These are phyloP conservation scores for Eristalis pertinax DNA, from an alignment of 2,888 invertebrate species.

Conservation along the genomic window DNA sequence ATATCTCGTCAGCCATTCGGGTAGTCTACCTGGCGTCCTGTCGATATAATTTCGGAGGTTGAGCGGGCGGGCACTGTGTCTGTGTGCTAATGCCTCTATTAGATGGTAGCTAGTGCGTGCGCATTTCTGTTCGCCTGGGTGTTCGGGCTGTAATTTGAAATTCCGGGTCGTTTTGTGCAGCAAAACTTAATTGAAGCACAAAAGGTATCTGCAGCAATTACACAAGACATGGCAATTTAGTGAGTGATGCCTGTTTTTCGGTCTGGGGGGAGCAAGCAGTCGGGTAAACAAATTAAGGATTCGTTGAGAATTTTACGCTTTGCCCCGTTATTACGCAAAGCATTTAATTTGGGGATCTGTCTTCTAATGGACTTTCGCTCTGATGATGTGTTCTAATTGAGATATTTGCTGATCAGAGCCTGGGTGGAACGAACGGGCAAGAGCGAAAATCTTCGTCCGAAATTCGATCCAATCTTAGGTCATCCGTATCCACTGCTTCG, in stretches of 20 bases:
- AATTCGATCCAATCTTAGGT: no score
- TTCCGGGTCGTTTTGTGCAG: slow-evolving; percentile 62
- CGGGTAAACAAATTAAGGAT: slow-evolving; percentile 64
- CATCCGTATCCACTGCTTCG: no score
- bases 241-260: slow-evolving; percentile 55
- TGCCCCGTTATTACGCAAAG: slow-evolving; percentile 51
- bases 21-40: slow-evolving; percentile 44
- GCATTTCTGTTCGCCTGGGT: slow-evolving; percentile 4
- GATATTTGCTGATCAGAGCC: not conserved
- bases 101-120: slow-evolving; percentile 53
- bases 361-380: slow-evolving; percentile 37
- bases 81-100: slow-evolving; percentile 68
- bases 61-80: slow-evolving; percentile 20
- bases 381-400: not conserved
- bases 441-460: no score
- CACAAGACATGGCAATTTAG: slow-evolving; percentile 59
- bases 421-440: not conserved
- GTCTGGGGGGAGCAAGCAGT: not conserved
- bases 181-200: slow-evolving; percentile 62
- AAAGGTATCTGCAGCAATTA: slow-evolving; percentile 65
- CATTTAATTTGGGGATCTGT: slow-evolving; percentile 52
- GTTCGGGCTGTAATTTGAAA: slow-evolving; percentile 49
- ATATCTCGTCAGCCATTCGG: slow-evolving; percentile 48
- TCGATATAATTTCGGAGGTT: slow-evolving; percentile 57
- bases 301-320: slow-evolving; percentile 49